Conservation (phyloP, 2,113 vertebrate genomes). For the Potamarius usumacintae region DNA sequence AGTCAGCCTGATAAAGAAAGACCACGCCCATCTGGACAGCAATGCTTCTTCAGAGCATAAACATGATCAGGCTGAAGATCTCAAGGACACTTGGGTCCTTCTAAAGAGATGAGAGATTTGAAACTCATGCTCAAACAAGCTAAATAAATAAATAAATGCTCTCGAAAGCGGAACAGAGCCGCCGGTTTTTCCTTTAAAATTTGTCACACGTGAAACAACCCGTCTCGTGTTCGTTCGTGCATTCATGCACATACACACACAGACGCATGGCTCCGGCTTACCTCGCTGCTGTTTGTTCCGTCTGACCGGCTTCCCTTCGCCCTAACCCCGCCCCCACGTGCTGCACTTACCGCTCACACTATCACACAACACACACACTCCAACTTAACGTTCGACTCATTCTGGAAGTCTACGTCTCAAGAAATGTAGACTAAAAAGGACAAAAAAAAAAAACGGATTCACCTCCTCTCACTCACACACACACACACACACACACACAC, state of each 20-base stretch:
- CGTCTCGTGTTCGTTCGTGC: background rate
- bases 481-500: background rate
- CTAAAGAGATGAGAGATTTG: background rate
- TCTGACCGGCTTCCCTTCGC: conserved; percentile 65
- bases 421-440: background rate
- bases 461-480: background rate
- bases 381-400: too few species aligned
- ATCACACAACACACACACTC: background rate
- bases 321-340: conserved; percentile 23
- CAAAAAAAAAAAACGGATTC: background rate
- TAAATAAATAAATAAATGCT: background rate
- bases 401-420: too few species aligned
- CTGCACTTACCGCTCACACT: background rate
- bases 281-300: conserved; percentile 69
- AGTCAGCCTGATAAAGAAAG: background rate
- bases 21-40: background rate
- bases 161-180: too few species aligned
- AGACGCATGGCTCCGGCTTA: conserved; percentile 58
- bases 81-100: background rate
- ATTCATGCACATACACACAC: conserved; percentile 3
- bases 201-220: background rate
- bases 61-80: background rate
- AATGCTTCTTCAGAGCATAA: background rate
- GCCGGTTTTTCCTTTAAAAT: background rate
- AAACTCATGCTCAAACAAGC: background rate